These are phyloP conservation scores for Aricia artaxerxes DNA, from an alignment of 2,888 invertebrate species.

Conservation along the genomic window DNA sequence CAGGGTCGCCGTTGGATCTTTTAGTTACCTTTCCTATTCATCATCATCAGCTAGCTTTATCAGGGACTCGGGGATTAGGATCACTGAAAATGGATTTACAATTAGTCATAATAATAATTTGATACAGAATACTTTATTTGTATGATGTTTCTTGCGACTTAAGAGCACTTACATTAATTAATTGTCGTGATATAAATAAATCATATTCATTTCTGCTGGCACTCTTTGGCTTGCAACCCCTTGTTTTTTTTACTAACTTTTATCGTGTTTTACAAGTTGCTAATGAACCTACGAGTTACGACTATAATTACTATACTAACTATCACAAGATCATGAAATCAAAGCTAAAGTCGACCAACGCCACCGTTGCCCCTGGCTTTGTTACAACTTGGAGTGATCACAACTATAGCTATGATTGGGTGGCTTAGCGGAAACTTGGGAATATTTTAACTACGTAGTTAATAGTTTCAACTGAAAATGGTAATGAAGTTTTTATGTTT, in stretches of 20 bases:
- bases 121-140: no score
- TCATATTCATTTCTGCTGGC: no score
- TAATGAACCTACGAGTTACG: no score
- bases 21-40: conserved; percentile 22
- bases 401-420: conserved; percentile 20
- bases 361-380: neutral
- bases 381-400: conserved; percentile 17
- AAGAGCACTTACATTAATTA: no score
- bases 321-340: neutral
- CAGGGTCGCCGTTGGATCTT: conserved; percentile 22
- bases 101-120: no score
- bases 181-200: no score
- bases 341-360: neutral
- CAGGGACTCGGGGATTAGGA: neutral
- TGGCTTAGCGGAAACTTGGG: conserved; percentile 18
- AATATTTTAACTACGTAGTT: conserved; percentile 20
- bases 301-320: neutral
- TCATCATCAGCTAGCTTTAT: neutral
- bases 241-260: neutral
- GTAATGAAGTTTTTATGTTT: neutral
- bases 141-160: no score
- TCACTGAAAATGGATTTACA: neutral
- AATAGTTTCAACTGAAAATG: conserved; percentile 1
- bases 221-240: no score
- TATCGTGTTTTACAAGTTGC: neutral